Conservation (phyloP, 2,888 invertebrate genomes). For the Acanthosepion pharaonis region DNA sequence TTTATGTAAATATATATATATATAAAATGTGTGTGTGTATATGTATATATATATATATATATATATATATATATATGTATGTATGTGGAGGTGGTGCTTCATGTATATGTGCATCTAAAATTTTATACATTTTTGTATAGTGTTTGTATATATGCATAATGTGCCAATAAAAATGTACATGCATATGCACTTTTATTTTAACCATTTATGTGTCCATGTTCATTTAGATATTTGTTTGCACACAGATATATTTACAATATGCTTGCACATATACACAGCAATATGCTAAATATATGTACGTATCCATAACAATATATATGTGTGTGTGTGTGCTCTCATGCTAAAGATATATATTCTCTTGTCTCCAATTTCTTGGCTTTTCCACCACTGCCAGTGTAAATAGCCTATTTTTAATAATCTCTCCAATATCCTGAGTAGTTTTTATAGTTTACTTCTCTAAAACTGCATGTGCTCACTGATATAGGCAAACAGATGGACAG, state of each 20-base stretch:
- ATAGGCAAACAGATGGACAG: not conserved
- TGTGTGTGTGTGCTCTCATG: not conserved
- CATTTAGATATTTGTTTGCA: not conserved
- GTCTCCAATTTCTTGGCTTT: not conserved
- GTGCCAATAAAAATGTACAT: not conserved
- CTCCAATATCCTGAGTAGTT: not conserved
- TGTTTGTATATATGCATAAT: not conserved
- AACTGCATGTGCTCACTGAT: not conserved
- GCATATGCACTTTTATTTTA: not conserved
- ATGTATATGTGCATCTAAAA: not conserved
- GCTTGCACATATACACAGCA: not conserved
- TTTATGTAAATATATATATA: not conserved
- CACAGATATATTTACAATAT: not conserved
- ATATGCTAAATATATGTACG: not conserved
- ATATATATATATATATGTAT: not conserved
- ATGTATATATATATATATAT: not conserved
- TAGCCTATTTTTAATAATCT: slow-evolving; percentile 1
- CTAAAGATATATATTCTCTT: not conserved
- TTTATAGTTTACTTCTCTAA: not conserved
- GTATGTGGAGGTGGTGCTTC: not conserved
- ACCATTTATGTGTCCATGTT: not conserved
- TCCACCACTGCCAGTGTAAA: not conserved
- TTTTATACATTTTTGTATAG: not conserved
- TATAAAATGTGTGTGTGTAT: not conserved
- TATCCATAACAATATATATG: not conserved